Percentiles rank a stretch among this genome's conserved stretches.
phyloP scores from a whole-genome alignment of 2,888 invertebrate species.

The Pterobdella sp. region DNA sequence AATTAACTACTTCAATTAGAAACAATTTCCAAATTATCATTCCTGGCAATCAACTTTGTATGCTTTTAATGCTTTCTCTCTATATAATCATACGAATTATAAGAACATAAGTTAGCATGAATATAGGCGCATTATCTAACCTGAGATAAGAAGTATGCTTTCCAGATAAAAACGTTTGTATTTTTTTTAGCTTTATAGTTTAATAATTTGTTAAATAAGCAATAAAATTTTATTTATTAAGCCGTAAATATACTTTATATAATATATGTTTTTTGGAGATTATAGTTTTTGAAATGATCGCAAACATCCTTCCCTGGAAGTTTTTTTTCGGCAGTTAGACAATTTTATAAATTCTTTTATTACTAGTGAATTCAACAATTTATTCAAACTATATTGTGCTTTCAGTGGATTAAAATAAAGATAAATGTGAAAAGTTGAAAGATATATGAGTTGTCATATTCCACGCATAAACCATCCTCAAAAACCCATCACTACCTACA shows the following conservation, averaged over 20 bases:
- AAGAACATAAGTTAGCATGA: not conserved
- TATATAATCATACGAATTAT: not conserved
- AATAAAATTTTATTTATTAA: too few species aligned
- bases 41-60: not conserved
- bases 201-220: not conserved
- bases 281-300: not conserved
- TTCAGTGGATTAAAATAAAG: too few species aligned
- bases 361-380: too few species aligned
- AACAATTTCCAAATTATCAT: not conserved
- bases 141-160: slow-evolving; percentile 10
- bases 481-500: too few species aligned
- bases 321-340: too few species aligned
- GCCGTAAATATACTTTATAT: not conserved
- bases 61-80: not conserved
- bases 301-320: too few species aligned
- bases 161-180: not conserved
- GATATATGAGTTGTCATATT: too few species aligned
- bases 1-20: not conserved
- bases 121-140: not conserved
- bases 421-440: too few species aligned
- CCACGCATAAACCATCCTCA: too few species aligned
- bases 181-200: not conserved
- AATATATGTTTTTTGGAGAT: not conserved
- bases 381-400: too few species aligned
- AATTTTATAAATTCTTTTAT: too few species aligned